These are phyloP conservation scores for Pseudorasbora parva DNA, from an alignment of 2,113 vertebrate genomes.

Conservation along the genomic window DNA sequence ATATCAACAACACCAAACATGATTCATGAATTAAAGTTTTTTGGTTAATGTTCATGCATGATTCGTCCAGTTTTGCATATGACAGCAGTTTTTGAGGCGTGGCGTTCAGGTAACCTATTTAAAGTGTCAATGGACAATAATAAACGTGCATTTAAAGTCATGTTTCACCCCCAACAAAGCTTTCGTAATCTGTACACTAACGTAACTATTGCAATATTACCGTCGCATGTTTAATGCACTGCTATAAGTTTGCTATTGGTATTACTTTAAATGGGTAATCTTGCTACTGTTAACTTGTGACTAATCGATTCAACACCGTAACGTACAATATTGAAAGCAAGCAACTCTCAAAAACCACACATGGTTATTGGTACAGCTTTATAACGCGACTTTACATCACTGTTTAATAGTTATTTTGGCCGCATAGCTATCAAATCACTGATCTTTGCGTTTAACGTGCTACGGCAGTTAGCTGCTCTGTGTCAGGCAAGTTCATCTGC, in stretches of 20 bases:
- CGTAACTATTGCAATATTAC: not conserved
- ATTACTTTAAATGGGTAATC: not conserved
- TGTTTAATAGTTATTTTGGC: not conserved
- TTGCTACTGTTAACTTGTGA: not conserved
- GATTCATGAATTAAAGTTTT: not conserved
- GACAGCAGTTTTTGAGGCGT: not conserved
- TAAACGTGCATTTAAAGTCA: not conserved
- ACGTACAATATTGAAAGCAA: not conserved
- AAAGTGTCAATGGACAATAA: conserved; percentile 3
- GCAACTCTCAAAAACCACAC: not conserved
- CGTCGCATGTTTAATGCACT: not conserved
- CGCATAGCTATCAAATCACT: not conserved
- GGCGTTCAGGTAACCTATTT: not conserved
- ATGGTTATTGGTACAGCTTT: not conserved
- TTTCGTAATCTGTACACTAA: not conserved
- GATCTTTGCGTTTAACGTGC: conserved; percentile 4
- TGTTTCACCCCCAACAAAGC: not conserved
- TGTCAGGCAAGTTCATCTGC: conserved; percentile 3
- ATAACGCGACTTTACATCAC: not conserved
- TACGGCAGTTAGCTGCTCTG: conserved; percentile 18
- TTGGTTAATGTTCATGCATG: not conserved
- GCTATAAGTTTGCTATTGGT: not conserved
- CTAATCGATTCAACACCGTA: not conserved
- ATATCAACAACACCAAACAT: not conserved
- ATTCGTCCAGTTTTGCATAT: not conserved